Evolutionary conservation across 2,113 vertebrate species (phyloP), one percentile per base, ranked within the genome.

Genomic region (Nibea albiflora): DNA sequence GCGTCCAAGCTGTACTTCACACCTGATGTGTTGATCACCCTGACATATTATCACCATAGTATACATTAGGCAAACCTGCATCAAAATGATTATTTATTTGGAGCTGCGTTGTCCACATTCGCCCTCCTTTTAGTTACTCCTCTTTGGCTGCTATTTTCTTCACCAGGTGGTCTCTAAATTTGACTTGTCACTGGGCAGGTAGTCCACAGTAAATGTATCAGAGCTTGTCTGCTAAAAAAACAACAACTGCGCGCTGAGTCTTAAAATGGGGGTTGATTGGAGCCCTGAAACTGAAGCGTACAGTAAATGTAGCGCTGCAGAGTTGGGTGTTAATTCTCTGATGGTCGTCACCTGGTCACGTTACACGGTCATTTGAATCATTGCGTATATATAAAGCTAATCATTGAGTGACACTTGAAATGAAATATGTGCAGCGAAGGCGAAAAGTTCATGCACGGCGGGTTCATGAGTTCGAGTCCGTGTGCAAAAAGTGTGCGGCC

Each of bases 281-380:
- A 54, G 19, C 1, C 0, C 11, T 20, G 49, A 73, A n/a, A n/a
- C 65, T 44, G 19, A 60, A 15, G 10, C 11, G 16, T 47, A 24
- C 22, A n/a, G 54, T 47, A 70, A 77, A 77, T 0, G 49, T 22
- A n/a, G 66, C 61, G 58, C 54, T 70, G 79, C 46, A 75, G 58
- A 79, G 39, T 14, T 1, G 2, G 52, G 76, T 35, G 60, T 47
- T 66, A 79, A 83, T 66, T 61, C 75, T 65, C 46, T 54, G 9
- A 17, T 20, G 28, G 20, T 49, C 61, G 28, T 75, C 39, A 46
- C 50, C 16, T 9, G 14, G 4, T 54, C 35, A 19, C 52, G 46
- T 58, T 15, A 20, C 39, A 46, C 20, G n/a, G 3, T 46, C 39
- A 16, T 47, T 47, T 62, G 4, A 63, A 26, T 42, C 5, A 53